Conservation (phyloP, 2,797 vertebrate species). For the Notolabrus celidotus region DNA sequence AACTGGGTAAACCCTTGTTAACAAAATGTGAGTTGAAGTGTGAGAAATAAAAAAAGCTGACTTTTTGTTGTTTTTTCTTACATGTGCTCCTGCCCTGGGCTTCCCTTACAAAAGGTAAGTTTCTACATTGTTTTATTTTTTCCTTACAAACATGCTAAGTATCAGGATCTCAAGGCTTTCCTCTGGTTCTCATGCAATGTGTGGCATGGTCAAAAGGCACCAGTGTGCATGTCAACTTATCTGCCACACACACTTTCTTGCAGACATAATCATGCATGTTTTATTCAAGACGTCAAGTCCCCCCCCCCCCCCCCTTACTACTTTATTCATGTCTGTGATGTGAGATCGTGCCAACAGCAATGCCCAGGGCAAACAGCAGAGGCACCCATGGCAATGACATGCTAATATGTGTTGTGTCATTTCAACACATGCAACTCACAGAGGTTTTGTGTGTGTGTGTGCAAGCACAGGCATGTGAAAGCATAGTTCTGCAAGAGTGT, state of each 20-base stretch:
- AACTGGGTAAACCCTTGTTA: too few species aligned
- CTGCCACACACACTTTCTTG: slow-evolving; percentile 33
- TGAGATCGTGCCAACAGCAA: slow-evolving; percentile 73
- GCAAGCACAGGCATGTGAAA: slow-evolving; percentile 17
- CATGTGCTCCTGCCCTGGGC: slow-evolving; percentile 48
- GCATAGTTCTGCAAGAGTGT: not conserved
- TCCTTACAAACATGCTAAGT: slow-evolving; percentile 29
- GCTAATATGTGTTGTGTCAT: slow-evolving; percentile 70
- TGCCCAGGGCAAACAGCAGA: slow-evolving; percentile 75
- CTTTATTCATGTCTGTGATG: slow-evolving; percentile 69
- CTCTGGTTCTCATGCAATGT: slow-evolving; percentile 35
- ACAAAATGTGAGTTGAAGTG: not conserved
- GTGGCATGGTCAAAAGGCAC: slow-evolving; percentile 47
- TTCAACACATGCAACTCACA: slow-evolving; percentile 71
- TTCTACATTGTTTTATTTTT: slow-evolving; percentile 26
- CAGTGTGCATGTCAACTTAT: slow-evolving; percentile 41
- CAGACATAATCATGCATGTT: slow-evolving; percentile 61
- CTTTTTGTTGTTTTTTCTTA: slow-evolving; percentile 32
- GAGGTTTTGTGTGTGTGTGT: slow-evolving; percentile 19
- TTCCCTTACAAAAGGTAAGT: slow-evolving; percentile 72
- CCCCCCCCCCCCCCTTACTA: slow-evolving; percentile 8
- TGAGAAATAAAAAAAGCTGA: slow-evolving; percentile 10
- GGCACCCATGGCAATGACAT: slow-evolving; percentile 74
- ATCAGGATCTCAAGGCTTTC: slow-evolving; percentile 26
- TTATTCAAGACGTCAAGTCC: slow-evolving; percentile 54